A percentile compares a stretch with the other conserved stretches of the same genome.
Evolutionary conservation across 2,888 invertebrate genomes (phyloP).

Genomic region (Zootermopsis nevadensis): DNA sequence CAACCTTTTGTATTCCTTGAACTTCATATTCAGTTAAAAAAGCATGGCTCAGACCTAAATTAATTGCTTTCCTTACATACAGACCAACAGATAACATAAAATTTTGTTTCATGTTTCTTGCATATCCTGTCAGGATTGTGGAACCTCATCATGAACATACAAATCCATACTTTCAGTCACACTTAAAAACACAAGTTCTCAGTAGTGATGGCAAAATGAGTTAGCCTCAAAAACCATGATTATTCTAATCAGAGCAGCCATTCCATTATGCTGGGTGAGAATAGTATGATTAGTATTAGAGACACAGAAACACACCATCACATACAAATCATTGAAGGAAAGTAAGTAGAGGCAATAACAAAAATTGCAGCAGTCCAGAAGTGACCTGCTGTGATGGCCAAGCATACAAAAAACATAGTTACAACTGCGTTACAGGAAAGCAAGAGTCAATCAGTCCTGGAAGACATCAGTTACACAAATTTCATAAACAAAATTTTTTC

Average conservation of each 20-base stretch:
- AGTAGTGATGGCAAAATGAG: neutral
- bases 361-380: constrained; percentile 31
- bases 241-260: neutral
- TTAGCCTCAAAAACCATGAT: neutral
- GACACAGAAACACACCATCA: constrained; percentile 15
- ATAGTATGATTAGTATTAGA: constrained; percentile 16
- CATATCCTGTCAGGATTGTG: neutral
- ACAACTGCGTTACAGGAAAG: constrained; percentile 30
- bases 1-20: too few species aligned
- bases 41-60: too few species aligned
- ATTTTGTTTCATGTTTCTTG: neutral
- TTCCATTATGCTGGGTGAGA: constrained; percentile 19
- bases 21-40: too few species aligned
- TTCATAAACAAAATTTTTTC: constrained; percentile 17
- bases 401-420: constrained; percentile 32
- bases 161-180: neutral
- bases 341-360: constrained; percentile 16
- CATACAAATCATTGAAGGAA: constrained; percentile 15
- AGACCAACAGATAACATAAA: too few species aligned
- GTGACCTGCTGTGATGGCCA: constrained; percentile 34
- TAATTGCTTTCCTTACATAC: too few species aligned
- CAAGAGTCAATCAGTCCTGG: constrained; percentile 24
- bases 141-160: neutral
- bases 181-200: neutral
- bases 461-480: constrained; percentile 2